These are phyloP conservation scores for Chamaea fasciata DNA, from an alignment of 2,113 vertebrate species.

Conservation along the genomic window DNA sequence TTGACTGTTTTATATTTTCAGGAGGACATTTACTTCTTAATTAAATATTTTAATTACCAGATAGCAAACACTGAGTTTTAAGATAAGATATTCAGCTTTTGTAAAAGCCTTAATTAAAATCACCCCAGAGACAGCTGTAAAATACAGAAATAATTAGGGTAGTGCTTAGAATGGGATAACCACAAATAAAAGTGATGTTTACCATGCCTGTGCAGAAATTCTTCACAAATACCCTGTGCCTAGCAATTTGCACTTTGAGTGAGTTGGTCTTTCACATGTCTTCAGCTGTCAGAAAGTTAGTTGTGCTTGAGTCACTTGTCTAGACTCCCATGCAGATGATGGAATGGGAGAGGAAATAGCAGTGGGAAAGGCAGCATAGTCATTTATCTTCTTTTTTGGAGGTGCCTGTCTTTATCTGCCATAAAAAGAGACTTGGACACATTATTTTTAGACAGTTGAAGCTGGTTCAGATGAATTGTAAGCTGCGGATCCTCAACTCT, in stretches of 20 bases:
- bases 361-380: not conserved
- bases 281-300: not conserved
- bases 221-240: not conserved
- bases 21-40: not conserved
- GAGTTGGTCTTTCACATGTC: not conserved
- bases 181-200: not conserved
- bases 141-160: not conserved
- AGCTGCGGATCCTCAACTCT: not conserved
- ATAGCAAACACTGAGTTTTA: not conserved
- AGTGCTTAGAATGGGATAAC: not conserved
- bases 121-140: not conserved
- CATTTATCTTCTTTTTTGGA: not conserved
- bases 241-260: not conserved
- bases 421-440: not conserved
- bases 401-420: not conserved
- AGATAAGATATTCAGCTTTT: not conserved
- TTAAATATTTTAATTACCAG: not conserved
- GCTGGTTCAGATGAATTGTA: not conserved
- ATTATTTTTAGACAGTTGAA: not conserved
- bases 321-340: not conserved
- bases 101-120: not conserved
- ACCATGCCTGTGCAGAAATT: not conserved
- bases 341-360: not conserved
- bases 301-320: not conserved
- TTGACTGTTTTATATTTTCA: not conserved